Conservation (phyloP, 2,797 vertebrate species). For the Diglossa cyanea region DNA sequence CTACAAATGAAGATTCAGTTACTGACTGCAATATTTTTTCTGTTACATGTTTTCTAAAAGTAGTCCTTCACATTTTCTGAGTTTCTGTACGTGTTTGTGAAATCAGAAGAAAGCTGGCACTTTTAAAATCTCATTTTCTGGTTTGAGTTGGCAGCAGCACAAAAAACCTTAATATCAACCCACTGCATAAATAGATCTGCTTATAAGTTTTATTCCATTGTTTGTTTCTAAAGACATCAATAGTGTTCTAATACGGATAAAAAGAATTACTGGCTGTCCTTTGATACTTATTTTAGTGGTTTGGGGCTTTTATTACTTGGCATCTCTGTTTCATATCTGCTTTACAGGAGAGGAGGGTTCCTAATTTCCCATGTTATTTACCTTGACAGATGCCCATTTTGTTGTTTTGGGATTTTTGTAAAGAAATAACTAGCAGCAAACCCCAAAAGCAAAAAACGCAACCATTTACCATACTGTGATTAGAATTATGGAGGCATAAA, state of each 20-base stretch:
- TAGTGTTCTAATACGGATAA: background rate
- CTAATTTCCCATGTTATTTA: background rate
- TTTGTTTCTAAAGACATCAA: background rate
- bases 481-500: background rate
- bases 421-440: background rate
- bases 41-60: background rate
- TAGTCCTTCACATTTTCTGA: background rate
- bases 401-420: background rate
- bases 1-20: background rate
- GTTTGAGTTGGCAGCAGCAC: background rate
- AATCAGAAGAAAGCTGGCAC: background rate
- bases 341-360: background rate
- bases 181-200: background rate
- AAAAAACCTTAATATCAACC: background rate
- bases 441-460: background rate
- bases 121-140: background rate
- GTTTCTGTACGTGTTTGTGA: background rate
- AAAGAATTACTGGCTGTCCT: background rate
- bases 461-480: background rate
- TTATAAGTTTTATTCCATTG: background rate
- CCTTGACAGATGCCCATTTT: background rate
- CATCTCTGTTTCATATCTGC: background rate
- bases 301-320: background rate
- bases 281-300: background rate
- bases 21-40: background rate